A percentile compares a stretch with the other conserved stretches of the same genome.
phyloP scores from a whole-genome alignment of 2,888 invertebrate species.

The Mycogona germanica region DNA sequence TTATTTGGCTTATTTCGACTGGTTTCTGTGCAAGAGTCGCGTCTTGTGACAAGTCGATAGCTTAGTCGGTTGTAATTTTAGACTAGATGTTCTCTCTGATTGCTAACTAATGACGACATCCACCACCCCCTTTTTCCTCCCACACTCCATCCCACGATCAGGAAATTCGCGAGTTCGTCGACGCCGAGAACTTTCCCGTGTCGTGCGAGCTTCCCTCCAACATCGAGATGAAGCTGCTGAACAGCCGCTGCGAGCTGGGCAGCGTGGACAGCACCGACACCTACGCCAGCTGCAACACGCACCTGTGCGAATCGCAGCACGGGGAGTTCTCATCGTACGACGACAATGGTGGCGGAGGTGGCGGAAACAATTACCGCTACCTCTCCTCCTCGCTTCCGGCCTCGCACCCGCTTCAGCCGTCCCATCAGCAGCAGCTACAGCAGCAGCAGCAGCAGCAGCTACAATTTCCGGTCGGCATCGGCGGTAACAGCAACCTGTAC shows the following conservation, averaged over 20 bases:
- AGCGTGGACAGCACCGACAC: slow-evolving; percentile 72
- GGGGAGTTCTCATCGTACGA: slow-evolving; percentile 23
- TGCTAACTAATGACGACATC: no score
- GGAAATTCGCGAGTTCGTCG: slow-evolving; percentile 15
- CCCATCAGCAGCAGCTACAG: slow-evolving; percentile 22
- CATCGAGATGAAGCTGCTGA: slow-evolving; percentile 15
- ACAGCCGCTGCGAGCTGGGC: slow-evolving; percentile 32
- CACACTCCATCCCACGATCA: no score
- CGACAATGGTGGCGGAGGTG: slow-evolving; percentile 2
- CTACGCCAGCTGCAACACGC: slow-evolving; percentile 92
- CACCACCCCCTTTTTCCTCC: no score
- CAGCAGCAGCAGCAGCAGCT: slow-evolving; percentile 2
- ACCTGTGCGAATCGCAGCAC: slow-evolving; percentile 64
- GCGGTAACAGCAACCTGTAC: slow-evolving; percentile 28
- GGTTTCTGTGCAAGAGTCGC: no score
- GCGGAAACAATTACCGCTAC: background rate
- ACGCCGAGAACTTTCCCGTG: slow-evolving; percentile 7
- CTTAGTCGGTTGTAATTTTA: no score
- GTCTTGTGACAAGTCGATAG: no score
- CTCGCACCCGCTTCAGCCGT: slow-evolving; percentile 27
- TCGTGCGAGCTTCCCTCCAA: slow-evolving; percentile 6
- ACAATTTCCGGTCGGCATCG: background rate
- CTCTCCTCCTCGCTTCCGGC: slow-evolving; percentile 19
- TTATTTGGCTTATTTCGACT: no score
- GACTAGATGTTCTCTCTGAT: no score